Conservation (phyloP, 2,888 invertebrate species). For the Polydrusus tereticollis region DNA sequence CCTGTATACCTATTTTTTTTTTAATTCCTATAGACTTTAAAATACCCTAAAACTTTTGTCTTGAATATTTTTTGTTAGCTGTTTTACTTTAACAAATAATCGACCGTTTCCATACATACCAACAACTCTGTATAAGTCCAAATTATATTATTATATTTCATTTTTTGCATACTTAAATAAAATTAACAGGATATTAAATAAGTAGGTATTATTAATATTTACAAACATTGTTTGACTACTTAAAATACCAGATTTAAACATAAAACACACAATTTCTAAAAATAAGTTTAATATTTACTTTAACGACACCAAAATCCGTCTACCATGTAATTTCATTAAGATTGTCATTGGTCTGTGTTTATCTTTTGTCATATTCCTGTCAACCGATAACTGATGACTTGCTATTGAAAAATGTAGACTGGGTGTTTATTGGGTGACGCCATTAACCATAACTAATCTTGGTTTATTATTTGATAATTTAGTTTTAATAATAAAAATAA, state of each 20-base stretch:
- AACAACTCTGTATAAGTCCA: not conserved
- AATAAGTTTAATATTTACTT: slow-evolving; percentile 14
- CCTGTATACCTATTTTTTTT: no score
- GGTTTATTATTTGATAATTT: not conserved
- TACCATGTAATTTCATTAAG: not conserved
- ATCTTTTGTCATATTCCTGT: slow-evolving; percentile 24
- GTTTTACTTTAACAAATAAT: no score
- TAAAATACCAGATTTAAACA: not conserved
- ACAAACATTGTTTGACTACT: slow-evolving; percentile 28
- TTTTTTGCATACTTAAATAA: not conserved
- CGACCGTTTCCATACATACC: no score
- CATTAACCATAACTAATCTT: not conserved
- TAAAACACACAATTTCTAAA: slow-evolving; percentile 21
- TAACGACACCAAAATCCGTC: slow-evolving; percentile 5
- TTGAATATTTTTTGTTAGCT: no score
- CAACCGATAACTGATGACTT: slow-evolving; percentile 31
- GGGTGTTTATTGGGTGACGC: slow-evolving; percentile 13
- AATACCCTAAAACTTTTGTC: no score
- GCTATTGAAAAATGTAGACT: slow-evolving; percentile 4
- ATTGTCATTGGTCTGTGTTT: slow-evolving; percentile 30
- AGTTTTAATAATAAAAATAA: not conserved
- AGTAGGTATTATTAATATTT: slow-evolving; percentile 33
- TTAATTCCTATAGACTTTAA: no score
- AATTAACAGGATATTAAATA: not conserved
- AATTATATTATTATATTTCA: not conserved